phyloP scores from a whole-genome alignment of 2,888 invertebrate genomes.

The Deilephila elpenor region DNA sequence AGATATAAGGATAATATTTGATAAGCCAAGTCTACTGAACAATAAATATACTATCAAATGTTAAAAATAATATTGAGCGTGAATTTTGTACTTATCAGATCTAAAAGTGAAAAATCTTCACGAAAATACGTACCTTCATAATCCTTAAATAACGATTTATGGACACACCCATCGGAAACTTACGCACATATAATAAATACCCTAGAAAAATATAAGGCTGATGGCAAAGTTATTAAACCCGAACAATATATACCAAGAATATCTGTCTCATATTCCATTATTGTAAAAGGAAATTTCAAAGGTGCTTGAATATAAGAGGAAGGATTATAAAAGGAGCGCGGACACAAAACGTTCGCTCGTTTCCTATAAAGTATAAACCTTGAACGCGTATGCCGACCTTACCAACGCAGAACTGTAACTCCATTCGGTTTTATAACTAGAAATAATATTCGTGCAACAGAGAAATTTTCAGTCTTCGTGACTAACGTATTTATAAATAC shows the following conservation, averaged over 20 bases:
- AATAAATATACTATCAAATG: too few species aligned
- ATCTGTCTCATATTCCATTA: conserved; percentile 37
- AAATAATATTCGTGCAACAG: neutral
- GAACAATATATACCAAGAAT: conserved; percentile 5
- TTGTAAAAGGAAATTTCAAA: conserved; percentile 40
- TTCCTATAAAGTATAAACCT: conserved; percentile 60
- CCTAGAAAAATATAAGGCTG: neutral
- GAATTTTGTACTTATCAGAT: too few species aligned
- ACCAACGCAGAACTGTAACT: conserved; percentile 50
- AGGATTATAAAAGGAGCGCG: conserved; percentile 47
- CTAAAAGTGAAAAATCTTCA: too few species aligned
- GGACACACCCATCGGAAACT: too few species aligned
- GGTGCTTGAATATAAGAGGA: conserved; percentile 40
- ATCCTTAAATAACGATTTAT: too few species aligned
- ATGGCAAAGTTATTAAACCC: neutral
- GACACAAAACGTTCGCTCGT: conserved; percentile 48
- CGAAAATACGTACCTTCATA: neutral
- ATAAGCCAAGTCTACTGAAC: too few species aligned
- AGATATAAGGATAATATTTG: too few species aligned
- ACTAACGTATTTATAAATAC: neutral
- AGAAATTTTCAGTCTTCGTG: conserved; percentile 6
- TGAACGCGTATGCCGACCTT: conserved; percentile 62
- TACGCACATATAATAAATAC: neutral
- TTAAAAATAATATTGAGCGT: too few species aligned
- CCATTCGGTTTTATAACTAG: conserved; percentile 46